Percentiles rank a stretch among this genome's conserved stretches.
Conservation (phyloP, 2,888 invertebrate genomes). For the Choreutis nemorana region DNA sequence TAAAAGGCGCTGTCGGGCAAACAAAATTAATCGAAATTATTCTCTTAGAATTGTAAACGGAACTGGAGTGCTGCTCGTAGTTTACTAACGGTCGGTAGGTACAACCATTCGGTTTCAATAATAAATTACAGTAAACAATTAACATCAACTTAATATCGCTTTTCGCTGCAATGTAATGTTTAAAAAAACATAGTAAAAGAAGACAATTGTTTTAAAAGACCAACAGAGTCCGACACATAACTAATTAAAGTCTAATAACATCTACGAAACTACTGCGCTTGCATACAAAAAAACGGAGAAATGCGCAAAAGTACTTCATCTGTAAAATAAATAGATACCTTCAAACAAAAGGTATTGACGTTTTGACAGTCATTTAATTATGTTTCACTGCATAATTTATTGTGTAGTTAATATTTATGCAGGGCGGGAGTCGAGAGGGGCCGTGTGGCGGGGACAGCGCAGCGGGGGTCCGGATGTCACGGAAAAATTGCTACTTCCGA, state of each 20-base stretch:
- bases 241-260: no score
- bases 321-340: conserved; percentile 10
- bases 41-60: conserved; percentile 36
- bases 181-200: no score
- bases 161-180: no score
- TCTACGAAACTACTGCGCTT: no score
- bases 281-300: no score
- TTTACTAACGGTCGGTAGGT: conserved; percentile 22
- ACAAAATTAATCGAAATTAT: conserved; percentile 49
- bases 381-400: not conserved
- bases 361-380: conserved; percentile 20
- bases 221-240: no score
- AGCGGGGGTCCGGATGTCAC: conserved; percentile 49
- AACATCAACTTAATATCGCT: no score
- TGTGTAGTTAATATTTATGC: conserved; percentile 29
- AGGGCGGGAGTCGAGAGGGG: conserved; percentile 17
- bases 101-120: conserved; percentile 8
- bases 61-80: conserved; percentile 19
- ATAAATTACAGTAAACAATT: no score
- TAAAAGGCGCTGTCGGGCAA: conserved; percentile 45
- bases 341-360: conserved; percentile 12
- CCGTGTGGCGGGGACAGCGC: conserved; percentile 36
- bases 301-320: conserved; percentile 9
- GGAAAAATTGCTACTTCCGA: conserved; percentile 60
- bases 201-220: no score